Base-by-base conservation (phyloP, 2,797 vertebrate genomes). In the Carduelis carduelis region DNA sequence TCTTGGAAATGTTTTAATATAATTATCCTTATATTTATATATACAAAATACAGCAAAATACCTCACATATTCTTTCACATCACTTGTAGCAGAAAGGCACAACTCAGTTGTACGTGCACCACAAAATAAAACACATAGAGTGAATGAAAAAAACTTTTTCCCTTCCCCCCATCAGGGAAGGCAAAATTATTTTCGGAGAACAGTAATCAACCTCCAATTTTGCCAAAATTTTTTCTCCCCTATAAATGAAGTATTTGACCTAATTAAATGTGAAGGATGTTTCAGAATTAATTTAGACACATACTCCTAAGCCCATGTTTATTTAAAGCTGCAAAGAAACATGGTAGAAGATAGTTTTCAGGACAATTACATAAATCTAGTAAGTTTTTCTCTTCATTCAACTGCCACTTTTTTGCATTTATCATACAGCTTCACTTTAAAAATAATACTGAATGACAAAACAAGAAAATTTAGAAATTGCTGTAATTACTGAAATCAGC, bases 21-120 rank as follows among this genome's bases (percentile, higher is more conserved):
- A 86, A 87, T 80, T 90, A 91, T 43, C 66, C 76, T 92, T 90
- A 89, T 75, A 92, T 87, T 37, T 64, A 37, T 26, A 94, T 44
- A 87, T 68, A 90, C 12, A 16, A 97, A 97, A 96, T 95, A 96
- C 90, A 95, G 90, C 68, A 89, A 87, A 95, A 88, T 92, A 75
- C 69, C 78, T 90, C 93, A 95, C 89, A 91, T 87, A 93, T 84
- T 88, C 60, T 57, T 88, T 64, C 59, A 76, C 70, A 91, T 95
- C 92, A 93, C 91, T 93, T 94, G 87, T 26, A 66, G 68, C 68
- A 81, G 30, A 83, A 72, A 49, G 8, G 34, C 26, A 65, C 47
- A 75, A 49, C 22, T 95, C 64, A 75, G 50, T 12, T 95, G 82
- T 46, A 86, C 39, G 77, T 1, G 6, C 24, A 90, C 41, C 76